A percentile compares a stretch with the other conserved stretches of the same genome.
phyloP scores from a whole-genome alignment of 1,140 invertebrate genomes.

The Condylostylus longicornis region DNA sequence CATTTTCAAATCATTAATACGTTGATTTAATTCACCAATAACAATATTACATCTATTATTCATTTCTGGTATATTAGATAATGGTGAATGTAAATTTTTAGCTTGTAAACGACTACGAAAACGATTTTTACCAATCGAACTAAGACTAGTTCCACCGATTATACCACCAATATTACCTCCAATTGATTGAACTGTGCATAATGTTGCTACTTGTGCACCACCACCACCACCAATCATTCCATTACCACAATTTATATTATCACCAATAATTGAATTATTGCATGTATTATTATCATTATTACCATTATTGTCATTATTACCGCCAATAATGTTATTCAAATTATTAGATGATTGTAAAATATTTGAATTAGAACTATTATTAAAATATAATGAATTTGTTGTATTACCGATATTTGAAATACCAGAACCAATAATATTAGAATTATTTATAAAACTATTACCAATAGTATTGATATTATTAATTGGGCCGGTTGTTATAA shows the following conservation, averaged over 20 bases:
- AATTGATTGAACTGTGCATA: no score
- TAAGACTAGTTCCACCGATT: no score
- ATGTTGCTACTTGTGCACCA: conserved; percentile 26
- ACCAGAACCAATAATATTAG: no score
- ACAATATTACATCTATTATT: conserved; percentile 29
- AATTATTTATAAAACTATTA: no score
- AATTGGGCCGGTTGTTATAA: no score
- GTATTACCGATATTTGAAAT: no score
- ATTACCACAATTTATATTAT: conserved; percentile 1
- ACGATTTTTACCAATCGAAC: no score
- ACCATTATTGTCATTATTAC: conserved; percentile 2
- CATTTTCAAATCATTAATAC: conserved; percentile 63
- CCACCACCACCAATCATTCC: conserved; percentile 32
- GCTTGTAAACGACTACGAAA: conserved; percentile 39
- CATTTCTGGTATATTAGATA: conserved; percentile 26
- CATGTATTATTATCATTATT: conserved; percentile 1
- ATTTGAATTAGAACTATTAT: no score
- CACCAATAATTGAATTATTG: conserved; percentile 21
- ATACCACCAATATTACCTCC: no score
- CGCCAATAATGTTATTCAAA: conserved; percentile 38
- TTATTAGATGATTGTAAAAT: no score
- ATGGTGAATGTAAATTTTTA: conserved; percentile 32
- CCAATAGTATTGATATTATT: no score
- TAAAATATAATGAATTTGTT: no score
- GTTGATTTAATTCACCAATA: conserved; percentile 50